phyloP scores from a whole-genome alignment of 2,888 invertebrate genomes.

The Scelioninae gen. 1 region DNA sequence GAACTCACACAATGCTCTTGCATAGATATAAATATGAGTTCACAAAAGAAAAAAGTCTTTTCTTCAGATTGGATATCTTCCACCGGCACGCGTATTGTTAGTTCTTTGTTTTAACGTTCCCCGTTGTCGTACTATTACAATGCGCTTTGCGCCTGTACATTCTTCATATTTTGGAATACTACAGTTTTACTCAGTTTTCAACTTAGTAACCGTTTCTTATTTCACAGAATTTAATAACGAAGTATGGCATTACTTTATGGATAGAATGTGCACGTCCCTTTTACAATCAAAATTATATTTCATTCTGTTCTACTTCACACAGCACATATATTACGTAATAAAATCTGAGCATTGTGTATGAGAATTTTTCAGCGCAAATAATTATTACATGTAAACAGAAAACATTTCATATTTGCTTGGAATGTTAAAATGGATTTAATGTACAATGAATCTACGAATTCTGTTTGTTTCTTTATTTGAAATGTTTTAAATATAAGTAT shows the following conservation, averaged over 20 bases:
- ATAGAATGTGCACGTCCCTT: too few species aligned
- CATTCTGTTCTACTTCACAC: too few species aligned
- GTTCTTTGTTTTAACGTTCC: too few species aligned
- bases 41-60: conserved; percentile 49
- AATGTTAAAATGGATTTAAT: too few species aligned
- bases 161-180: conserved; percentile 40
- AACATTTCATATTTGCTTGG: too few species aligned
- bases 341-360: too few species aligned
- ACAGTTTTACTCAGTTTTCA: conserved; percentile 34
- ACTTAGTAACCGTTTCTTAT: conserved; percentile 21
- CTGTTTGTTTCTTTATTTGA: not conserved
- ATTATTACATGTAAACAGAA: too few species aligned
- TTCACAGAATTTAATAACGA: conserved; percentile 18
- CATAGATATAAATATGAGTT: conserved; percentile 41
- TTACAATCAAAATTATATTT: too few species aligned
- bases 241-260: conserved; percentile 1
- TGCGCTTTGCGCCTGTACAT: conserved; percentile 56
- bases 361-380: too few species aligned
- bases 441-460: not conserved
- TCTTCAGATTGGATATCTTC: conserved; percentile 61
- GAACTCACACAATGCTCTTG: conserved; percentile 45
- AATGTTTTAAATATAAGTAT: too few species aligned
- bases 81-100: conserved; percentile 56
- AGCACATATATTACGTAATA: too few species aligned
- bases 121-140: conserved; percentile 52